Base-by-base conservation (phyloP, 2,113 vertebrate species). In the Lophochroa leadbeateri region DNA sequence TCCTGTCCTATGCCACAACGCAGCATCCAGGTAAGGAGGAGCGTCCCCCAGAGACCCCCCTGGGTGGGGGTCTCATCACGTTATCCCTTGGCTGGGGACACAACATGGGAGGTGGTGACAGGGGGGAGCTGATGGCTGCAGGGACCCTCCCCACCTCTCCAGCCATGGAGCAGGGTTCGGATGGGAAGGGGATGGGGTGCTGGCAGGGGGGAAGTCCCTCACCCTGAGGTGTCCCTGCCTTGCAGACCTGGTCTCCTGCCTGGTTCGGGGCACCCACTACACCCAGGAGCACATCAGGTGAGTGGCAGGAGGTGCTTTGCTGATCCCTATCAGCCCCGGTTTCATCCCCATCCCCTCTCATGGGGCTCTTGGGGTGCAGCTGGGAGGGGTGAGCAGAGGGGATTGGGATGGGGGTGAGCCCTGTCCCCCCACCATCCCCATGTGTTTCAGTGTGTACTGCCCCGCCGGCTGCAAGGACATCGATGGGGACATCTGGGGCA, bases 401-500 rank as follows among this genome's bases (percentile, higher is more conserved):
- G 43, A 3, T 52, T 20, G 11, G 58, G 31, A 44, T 0, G 0
- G 28, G 69, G 65, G n/a, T 2, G 1, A 87, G 18, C 65, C 44
- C 68, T 70, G 52, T 43, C 14, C 3, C 11, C 23, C 17, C 4
- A 41, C 47, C 57, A 15, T 71, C 9, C 3, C 65, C 4, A 0
- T 84, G 44, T 82, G 67, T 95, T 95, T 46, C 97, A 99, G 99
- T 15, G 94, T 97, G 41, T 99, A 98, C 96, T 99, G 99, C 87
- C 99, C 99, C 3, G 98, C 98, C 0, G 99, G 99, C 83, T 99
- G 99, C 96, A 98, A 98, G 94, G 96, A 97, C 57, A 97, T 98
- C 39, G 79, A 96, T 1, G 99, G 98, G n/a, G 99, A 99, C 43
- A 97, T 99, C 83, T 99, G 98, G 98, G 99, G 99, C 78, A 98